Evolutionary conservation across 2,888 invertebrate species (phyloP).

Genomic region (Anorthoa munda): DNA sequence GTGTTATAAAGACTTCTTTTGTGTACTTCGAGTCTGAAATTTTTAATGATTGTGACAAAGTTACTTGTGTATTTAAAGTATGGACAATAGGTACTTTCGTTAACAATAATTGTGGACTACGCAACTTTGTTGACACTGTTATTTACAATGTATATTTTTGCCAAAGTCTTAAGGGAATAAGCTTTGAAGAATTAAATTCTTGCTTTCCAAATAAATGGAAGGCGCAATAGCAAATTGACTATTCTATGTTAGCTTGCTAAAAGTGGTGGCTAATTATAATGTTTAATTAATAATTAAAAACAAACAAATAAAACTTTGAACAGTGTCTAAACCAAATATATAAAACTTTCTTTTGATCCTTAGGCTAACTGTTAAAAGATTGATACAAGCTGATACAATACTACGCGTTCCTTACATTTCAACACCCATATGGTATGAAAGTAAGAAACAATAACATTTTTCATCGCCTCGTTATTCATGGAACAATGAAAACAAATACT

Average conservation of each 20-base stretch:
- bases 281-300: not conserved
- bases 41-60: conserved; percentile 46
- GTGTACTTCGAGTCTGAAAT: conserved; percentile 6
- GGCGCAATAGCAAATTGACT: not conserved
- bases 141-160: not conserved
- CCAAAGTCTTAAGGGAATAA: not conserved
- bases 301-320: not conserved
- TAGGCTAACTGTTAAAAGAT: conserved; percentile 23
- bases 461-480: conserved; percentile 17
- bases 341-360: conserved; percentile 12
- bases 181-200: not conserved
- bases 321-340: not conserved
- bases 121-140: not conserved
- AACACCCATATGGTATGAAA: conserved; percentile 16
- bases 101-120: not conserved
- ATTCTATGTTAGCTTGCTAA: not conserved
- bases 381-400: conserved; percentile 18
- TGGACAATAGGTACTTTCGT: conserved; percentile 1
- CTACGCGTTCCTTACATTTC: not conserved
- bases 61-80: not conserved
- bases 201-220: not conserved
- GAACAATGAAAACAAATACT: conserved; percentile 46
- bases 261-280: not conserved
- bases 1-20: conserved; percentile 5
- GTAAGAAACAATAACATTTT: conserved; percentile 13